phyloP scores from a whole-genome alignment of 2,113 vertebrate genomes.

The Rhegmatorhina hoffmannsi region DNA sequence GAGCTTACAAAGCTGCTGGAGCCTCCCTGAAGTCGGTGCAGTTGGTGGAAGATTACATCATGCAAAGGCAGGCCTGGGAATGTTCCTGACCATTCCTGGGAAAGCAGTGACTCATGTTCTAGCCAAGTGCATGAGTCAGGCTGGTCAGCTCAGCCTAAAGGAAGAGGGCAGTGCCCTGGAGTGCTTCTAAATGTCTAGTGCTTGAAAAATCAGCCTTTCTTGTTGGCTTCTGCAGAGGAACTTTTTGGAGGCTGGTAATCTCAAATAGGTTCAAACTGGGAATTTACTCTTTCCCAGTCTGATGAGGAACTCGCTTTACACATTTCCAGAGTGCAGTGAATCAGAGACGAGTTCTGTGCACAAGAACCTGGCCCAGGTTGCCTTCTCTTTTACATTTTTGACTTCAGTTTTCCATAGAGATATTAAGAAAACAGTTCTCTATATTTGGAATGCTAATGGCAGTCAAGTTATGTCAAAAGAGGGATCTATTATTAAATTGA shows the following conservation, averaged over 20 bases:
- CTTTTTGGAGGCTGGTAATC: background rate
- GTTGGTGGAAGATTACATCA: background rate
- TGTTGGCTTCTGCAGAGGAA: background rate
- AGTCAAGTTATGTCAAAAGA: conserved; percentile 61
- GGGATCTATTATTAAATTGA: conserved; percentile 51
- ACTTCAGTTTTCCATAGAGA: conserved; percentile 4
- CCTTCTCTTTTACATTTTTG: background rate
- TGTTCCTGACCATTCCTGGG: background rate
- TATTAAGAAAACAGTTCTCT: conserved; percentile 33
- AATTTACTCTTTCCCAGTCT: background rate
- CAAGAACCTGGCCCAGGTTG: background rate
- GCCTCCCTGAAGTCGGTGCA: rapidly evolving
- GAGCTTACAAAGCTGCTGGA: background rate
- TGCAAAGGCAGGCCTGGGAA: rapidly evolving
- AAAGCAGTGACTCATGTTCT: background rate
- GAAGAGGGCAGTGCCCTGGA: background rate
- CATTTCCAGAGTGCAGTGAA: background rate
- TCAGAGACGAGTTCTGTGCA: background rate
- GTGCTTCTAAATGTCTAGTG: background rate
- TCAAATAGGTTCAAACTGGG: background rate
- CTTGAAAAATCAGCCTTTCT: background rate
- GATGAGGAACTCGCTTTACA: background rate
- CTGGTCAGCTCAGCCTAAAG: background rate
- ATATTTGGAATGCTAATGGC: conserved; percentile 61
- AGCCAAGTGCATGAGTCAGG: background rate